phyloP scores from a whole-genome alignment of 1,140 invertebrate species.

The Orussus abietinus region DNA sequence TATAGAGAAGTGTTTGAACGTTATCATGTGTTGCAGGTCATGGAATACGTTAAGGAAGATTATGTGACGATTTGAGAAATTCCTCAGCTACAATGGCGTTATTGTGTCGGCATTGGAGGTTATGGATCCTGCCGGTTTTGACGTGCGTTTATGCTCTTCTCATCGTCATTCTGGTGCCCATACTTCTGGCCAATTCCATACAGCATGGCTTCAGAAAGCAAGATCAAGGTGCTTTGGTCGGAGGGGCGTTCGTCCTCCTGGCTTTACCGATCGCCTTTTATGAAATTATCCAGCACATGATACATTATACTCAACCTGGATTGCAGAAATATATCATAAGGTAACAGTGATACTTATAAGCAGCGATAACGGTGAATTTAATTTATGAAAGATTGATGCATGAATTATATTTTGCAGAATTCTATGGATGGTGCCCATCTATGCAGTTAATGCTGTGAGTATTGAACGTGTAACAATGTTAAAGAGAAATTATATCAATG shows the following conservation, averaged over 20 bases:
- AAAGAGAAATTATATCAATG: slow-evolving; percentile 9
- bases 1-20: too few relatives aligned
- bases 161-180: slow-evolving; percentile 77
- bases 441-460: slow-evolving; percentile 90
- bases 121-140: slow-evolving; percentile 84
- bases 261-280: slow-evolving; percentile 90
- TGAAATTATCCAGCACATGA: slow-evolving; percentile 90
- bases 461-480: slow-evolving; percentile 12
- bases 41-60: too few relatives aligned
- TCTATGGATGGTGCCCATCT: slow-evolving; percentile 97
- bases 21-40: too few relatives aligned
- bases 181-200: slow-evolving; percentile 73
- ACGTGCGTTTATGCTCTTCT: slow-evolving; percentile 76
- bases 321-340: slow-evolving; percentile 93
- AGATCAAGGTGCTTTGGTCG: slow-evolving; percentile 78
- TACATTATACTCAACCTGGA: slow-evolving; percentile 89
- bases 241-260: slow-evolving; percentile 84
- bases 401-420: slow-evolving; percentile 65
- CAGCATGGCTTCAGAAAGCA: slow-evolving; percentile 67
- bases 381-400: slow-evolving; percentile 15
- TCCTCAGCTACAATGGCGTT: slow-evolving; percentile 37
- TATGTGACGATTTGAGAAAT: slow-evolving; percentile 21
- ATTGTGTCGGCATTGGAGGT: slow-evolving; percentile 70
- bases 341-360: slow-evolving; percentile 47
- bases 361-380: not conserved